phyloP scores from a whole-genome alignment of 1,140 invertebrate genomes.

The Meloidogyne chitwoodi region DNA sequence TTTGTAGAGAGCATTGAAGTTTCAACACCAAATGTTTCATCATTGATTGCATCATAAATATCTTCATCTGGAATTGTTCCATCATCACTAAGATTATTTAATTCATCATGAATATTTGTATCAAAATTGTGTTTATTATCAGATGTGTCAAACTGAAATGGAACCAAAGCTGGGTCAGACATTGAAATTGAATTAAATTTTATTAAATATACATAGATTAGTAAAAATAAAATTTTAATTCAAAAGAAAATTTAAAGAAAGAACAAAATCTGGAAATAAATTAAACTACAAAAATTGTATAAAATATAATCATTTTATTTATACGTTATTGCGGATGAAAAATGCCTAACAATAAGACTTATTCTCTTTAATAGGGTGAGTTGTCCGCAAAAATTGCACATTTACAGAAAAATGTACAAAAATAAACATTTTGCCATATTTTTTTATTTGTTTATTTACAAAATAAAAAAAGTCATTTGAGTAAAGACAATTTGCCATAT shows the following conservation, averaged over 20 bases:
- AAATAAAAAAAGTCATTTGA: too few relatives aligned
- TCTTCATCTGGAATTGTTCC: constrained; percentile 38
- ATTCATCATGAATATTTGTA: background rate
- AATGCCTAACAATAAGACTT: too few relatives aligned
- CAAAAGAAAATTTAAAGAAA: background rate
- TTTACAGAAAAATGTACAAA: too few relatives aligned
- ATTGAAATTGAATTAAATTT: background rate
- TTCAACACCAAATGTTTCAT: constrained; percentile 40
- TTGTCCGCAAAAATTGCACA: too few relatives aligned
- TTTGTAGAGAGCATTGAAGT: background rate
- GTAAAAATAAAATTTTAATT: background rate
- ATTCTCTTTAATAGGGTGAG: too few relatives aligned
- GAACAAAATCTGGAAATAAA: too few relatives aligned
- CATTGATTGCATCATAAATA: constrained; percentile 48
- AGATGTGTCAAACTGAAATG: background rate
- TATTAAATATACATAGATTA: background rate
- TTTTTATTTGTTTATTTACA: too few relatives aligned
- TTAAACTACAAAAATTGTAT: too few relatives aligned
- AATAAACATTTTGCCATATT: too few relatives aligned
- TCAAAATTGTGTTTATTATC: background rate
- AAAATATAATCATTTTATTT: too few relatives aligned
- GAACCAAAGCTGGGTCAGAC: background rate
- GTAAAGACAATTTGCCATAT: too few relatives aligned
- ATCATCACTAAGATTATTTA: background rate
- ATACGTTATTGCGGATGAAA: too few relatives aligned